Evolutionary conservation across 2,888 invertebrate species (phyloP).

Genomic region (Dermolepida albohirtum): DNA sequence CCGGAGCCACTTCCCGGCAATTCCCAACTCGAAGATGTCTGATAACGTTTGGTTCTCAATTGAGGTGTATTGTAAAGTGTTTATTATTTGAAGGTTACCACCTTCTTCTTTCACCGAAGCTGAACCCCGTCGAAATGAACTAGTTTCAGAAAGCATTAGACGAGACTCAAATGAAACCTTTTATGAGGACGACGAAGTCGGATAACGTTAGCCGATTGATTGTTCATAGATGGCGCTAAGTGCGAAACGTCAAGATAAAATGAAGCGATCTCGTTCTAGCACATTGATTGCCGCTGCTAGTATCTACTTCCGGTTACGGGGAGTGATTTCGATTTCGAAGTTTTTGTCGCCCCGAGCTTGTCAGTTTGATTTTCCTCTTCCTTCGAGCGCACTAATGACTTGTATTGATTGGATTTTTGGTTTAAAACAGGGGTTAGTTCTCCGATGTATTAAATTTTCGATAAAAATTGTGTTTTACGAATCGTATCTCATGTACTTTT

Average conservation of each 20-base stretch:
- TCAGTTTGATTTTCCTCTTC: constrained; percentile 39
- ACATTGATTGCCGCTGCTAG: constrained; percentile 30
- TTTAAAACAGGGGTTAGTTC: constrained; percentile 4
- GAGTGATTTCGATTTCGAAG: constrained; percentile 35
- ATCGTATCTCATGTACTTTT: too few relatives aligned
- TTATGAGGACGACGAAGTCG: constrained; percentile 26
- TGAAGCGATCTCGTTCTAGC: constrained; percentile 31
- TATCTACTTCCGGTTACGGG: constrained; percentile 28
- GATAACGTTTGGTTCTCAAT: constrained; percentile 16
- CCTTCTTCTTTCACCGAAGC: constrained; percentile 6
- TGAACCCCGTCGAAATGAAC: constrained; percentile 14
- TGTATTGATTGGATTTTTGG: constrained; percentile 35
- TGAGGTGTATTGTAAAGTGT: constrained; percentile 29
- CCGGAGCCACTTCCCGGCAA: constrained; percentile 6
- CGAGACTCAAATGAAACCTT: constrained; percentile 30
- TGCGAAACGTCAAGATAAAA: constrained; percentile 35
- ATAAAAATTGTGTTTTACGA: too few relatives aligned
- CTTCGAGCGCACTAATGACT: constrained; percentile 26
- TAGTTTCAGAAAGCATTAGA: constrained; percentile 10
- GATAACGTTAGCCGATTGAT: constrained; percentile 32
- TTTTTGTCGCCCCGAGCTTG: constrained; percentile 34
- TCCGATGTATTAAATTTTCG: background rate
- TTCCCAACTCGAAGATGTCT: constrained; percentile 11
- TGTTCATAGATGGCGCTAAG: constrained; percentile 33
- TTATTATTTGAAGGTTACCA: constrained; percentile 14